phyloP scores from a whole-genome alignment of 2,797 vertebrate species.

The Varecia variegata region DNA sequence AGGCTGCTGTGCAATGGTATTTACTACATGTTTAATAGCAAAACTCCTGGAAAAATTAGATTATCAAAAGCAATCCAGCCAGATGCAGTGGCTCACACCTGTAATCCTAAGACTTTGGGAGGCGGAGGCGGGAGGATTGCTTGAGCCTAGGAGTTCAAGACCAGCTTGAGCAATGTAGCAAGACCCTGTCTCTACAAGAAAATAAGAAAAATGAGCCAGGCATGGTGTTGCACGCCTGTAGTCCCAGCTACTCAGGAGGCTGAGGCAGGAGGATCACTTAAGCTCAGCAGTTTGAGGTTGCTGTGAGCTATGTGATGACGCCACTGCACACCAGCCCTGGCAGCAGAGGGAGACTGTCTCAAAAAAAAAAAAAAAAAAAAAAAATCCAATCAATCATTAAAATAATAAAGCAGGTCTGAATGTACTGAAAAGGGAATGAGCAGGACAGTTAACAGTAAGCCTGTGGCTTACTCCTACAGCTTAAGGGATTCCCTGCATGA shows the following conservation, averaged over 20 bases:
- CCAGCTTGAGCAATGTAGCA: neutral
- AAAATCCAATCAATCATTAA: neutral
- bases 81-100: neutral
- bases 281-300: neutral
- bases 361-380: too few species aligned
- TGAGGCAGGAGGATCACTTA: neutral
- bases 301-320: too few species aligned
- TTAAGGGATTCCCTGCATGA: neutral
- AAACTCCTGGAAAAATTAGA: slow-evolving; percentile 17
- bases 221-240: accelerated
- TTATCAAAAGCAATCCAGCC: neutral
- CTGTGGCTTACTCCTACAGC: neutral
- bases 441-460: neutral
- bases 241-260: neutral
- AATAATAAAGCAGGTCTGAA: neutral
- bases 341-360: neutral
- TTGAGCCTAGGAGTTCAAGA: neutral
- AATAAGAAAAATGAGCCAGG: neutral
- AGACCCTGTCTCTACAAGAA: neutral
- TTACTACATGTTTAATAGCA: slow-evolving; percentile 1
- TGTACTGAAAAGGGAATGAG: neutral
- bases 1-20: neutral
- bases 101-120: neutral
- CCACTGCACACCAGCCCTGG: neutral
- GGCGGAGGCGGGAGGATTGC: neutral